Evolutionary conservation across 2,113 vertebrate species (phyloP).

Genomic region (Etheostoma spectabile): DNA sequence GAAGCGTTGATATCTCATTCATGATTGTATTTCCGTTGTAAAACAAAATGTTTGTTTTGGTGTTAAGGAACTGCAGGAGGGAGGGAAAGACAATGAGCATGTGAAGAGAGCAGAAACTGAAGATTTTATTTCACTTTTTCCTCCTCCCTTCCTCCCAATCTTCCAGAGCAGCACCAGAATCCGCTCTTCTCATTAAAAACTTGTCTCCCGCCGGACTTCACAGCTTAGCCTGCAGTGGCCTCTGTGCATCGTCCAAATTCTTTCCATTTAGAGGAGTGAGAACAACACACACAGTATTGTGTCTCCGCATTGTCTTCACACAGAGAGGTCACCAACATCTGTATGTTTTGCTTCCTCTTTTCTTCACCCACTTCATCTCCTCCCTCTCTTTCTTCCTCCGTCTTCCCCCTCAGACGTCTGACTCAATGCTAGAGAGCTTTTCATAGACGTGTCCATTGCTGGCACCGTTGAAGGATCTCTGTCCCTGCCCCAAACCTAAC

Average conservation of each 20-base stretch:
- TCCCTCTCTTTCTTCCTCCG: slow-evolving; percentile 44
- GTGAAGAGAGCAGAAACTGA: slow-evolving; percentile 67
- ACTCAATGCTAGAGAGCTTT: slow-evolving; percentile 99
- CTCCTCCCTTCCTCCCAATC: slow-evolving; percentile 41
- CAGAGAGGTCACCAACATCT: slow-evolving; percentile 48
- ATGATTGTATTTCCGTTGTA: slow-evolving; percentile 82
- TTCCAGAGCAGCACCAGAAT: slow-evolving; percentile 68
- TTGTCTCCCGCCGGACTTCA: slow-evolving; percentile 47
- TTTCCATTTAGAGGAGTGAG: slow-evolving; percentile 47
- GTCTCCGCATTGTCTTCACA: slow-evolving; percentile 56
- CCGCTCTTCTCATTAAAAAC: slow-evolving; percentile 64
- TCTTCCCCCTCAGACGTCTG: slow-evolving; percentile 94
- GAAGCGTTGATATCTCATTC: slow-evolving; percentile 81
- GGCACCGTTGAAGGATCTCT: slow-evolving; percentile 98
- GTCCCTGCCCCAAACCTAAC: slow-evolving; percentile 84
- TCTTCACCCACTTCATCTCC: slow-evolving; percentile 59
- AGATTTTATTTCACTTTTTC: slow-evolving; percentile 54
- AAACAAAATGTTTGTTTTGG: slow-evolving; percentile 81
- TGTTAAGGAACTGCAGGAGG: slow-evolving; percentile 73
- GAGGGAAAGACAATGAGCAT: slow-evolving; percentile 66
- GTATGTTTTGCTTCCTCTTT: slow-evolving; percentile 36
- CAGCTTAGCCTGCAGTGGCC: slow-evolving; percentile 54
- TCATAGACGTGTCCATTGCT: slow-evolving; percentile 99
- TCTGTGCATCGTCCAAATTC: slow-evolving; percentile 61
- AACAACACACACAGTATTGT: slow-evolving; percentile 40